Percentiles rank a stretch among this genome's conserved stretches.
These are phyloP conservation scores for Cephus nigrinus DNA, from an alignment of 2,888 invertebrate species.

Conservation along the genomic window DNA sequence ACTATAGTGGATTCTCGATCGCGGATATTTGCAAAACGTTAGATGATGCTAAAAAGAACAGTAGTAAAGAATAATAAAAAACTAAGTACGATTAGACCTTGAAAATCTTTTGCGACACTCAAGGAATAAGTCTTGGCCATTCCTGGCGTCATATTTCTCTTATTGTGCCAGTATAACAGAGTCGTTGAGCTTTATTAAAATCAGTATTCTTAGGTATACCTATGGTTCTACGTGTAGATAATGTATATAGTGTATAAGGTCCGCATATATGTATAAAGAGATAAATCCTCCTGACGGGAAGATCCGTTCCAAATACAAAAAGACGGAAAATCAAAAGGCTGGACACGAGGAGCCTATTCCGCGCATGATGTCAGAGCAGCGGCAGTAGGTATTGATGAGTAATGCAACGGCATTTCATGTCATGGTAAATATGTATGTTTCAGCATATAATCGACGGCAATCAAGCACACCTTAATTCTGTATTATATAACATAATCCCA, in stretches of 20 bases:
- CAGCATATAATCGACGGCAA: background rate
- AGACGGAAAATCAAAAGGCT: background rate
- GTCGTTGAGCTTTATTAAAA: background rate
- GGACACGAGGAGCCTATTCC: background rate
- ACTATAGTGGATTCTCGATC: background rate
- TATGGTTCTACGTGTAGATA: background rate
- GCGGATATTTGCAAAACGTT: background rate
- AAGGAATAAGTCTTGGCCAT: background rate
- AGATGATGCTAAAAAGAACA: background rate
- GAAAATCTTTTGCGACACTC: background rate
- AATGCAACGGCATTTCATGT: background rate
- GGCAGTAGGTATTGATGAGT: background rate
- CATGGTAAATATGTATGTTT: background rate
- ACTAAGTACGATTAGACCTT: background rate
- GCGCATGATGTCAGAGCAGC: background rate
- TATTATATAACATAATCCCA: background rate
- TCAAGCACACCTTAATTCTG: background rate
- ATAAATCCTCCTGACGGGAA: background rate
- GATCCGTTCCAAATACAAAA: background rate
- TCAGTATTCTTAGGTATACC: background rate
- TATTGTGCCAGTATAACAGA: background rate
- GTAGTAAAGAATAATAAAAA: background rate
- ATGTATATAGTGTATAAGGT: background rate
- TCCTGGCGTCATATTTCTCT: background rate
- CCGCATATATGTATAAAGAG: background rate